These are phyloP conservation scores for Pagetopsis macropterus DNA, from an alignment of 2,797 vertebrate genomes.

Conservation along the genomic window DNA sequence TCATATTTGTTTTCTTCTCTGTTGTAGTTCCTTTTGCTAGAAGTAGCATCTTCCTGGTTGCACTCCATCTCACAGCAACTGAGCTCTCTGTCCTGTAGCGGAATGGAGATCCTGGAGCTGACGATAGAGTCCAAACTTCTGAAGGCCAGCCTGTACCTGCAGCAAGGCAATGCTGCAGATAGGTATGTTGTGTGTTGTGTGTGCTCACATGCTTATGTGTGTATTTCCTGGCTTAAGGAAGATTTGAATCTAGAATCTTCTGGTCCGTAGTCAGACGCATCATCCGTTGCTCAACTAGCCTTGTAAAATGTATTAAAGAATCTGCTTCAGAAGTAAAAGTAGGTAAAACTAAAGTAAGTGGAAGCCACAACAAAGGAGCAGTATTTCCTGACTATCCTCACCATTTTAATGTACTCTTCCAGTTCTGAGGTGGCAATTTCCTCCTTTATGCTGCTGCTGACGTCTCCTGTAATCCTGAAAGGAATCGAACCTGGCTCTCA, in stretches of 20 bases:
- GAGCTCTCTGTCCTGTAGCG: constrained; percentile 46
- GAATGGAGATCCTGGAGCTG: constrained; percentile 84
- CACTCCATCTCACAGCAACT: constrained; percentile 62
- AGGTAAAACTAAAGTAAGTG: no score
- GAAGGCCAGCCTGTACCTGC: constrained; percentile 84
- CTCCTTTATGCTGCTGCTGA: constrained; percentile 86
- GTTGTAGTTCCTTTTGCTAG: constrained; percentile 85
- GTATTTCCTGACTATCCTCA: constrained; percentile 12
- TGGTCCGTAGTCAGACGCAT: constrained; percentile 45
- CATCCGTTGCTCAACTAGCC: constrained; percentile 30
- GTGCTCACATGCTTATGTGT: constrained; percentile 10
- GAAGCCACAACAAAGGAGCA: no score
- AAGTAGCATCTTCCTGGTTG: constrained; percentile 81
- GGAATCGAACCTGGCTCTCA: constrained; percentile 23
- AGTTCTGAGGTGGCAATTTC: constrained; percentile 88
- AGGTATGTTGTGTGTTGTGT: constrained; percentile 74
- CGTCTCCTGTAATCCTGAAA: constrained; percentile 77
- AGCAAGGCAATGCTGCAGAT: constrained; percentile 83
- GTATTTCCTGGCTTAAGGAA: not conserved
- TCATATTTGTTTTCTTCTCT: constrained; percentile 18
- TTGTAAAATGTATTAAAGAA: no score
- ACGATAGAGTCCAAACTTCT: constrained; percentile 85
- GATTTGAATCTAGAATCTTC: constrained; percentile 52
- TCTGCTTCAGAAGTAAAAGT: no score
- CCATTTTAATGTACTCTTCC: constrained; percentile 23